Evolutionary conservation across 2,113 vertebrate species (phyloP).

Genomic region (Urocynchramus pylzowi): DNA sequence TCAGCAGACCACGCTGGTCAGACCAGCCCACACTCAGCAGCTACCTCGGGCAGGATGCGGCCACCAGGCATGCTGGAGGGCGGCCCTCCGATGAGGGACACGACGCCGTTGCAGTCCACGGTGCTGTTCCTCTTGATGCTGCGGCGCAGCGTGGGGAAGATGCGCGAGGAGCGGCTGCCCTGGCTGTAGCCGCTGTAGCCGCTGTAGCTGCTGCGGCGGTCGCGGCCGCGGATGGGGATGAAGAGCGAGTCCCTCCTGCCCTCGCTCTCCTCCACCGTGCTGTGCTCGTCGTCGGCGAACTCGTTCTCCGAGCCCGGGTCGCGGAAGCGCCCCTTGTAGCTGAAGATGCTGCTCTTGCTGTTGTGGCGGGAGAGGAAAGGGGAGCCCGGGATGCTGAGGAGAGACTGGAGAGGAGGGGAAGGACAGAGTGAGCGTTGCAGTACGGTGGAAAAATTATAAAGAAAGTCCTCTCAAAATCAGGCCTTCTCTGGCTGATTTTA

Average conservation of each 20-base stretch:
- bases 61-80: slow-evolving; percentile 83
- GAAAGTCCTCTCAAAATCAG: background rate
- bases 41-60: slow-evolving; percentile 98
- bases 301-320: slow-evolving; percentile 94
- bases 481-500: background rate
- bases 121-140: slow-evolving; percentile 96
- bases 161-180: slow-evolving; percentile 86
- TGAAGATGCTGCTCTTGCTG: slow-evolving; percentile 98
- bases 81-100: slow-evolving; percentile 90
- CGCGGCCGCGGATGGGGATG: slow-evolving; percentile 85
- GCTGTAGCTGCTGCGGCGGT: slow-evolving; percentile 87
- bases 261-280: slow-evolving; percentile 95
- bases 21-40: slow-evolving; percentile 77
- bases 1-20: no score
- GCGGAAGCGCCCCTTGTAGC: slow-evolving; percentile 86
- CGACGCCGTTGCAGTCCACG: slow-evolving; percentile 97
- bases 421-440: background rate
- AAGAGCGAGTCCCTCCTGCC: slow-evolving; percentile 93
- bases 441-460: background rate
- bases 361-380: slow-evolving; percentile 96
- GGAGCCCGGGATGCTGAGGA: slow-evolving; percentile 95
- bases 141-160: slow-evolving; percentile 88
- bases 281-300: slow-evolving; percentile 97
- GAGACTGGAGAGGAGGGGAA: slow-evolving; percentile 75
- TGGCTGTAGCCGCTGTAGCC: slow-evolving; percentile 95